Base-by-base conservation (phyloP, 2,113 vertebrate genomes). In the Microcebus jonahi region DNA sequence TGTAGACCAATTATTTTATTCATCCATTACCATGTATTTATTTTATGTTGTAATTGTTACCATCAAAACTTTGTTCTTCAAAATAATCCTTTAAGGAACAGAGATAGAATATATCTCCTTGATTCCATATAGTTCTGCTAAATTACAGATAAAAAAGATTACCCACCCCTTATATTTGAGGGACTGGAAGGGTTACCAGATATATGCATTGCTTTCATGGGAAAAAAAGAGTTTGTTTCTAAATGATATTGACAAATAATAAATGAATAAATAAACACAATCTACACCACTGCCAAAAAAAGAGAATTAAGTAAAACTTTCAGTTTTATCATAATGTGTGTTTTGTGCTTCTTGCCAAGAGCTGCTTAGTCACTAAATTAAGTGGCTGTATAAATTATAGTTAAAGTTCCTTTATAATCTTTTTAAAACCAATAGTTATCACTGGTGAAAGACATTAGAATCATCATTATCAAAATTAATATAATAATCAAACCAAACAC, bases 11-110 rank as follows among this genome's bases (percentile, higher is more conserved):
- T 25, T 91, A 8, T 79, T 55, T 70, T 71, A 45, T n/a, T 48
- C 12, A 23, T 4, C 0, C 1, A 34, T 59, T 73, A 50, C 39
- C 8, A 50, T 87, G 34, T 39, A 75, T 70, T 39, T 85, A 50
- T 76, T 76, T 90, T 90, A 59, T 92, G 45, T 25, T 53, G 1
- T 85, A 77, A 82, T 90, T 80, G 92, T 80, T 70, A 90, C 31
- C 31, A 96, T 79, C 11, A 61, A 67, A 70, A 76, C 23, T 18
- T 36, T 89, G 20, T 23, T 77, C 20, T 48, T 61, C 8, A 68
- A 34, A 93, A 68, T 61, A 76, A 76, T 70, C 82, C 21, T 87
- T 8, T 68, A 59, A 94, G 15, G 12, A 29, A 0, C 42, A 68
- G 23, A 80, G 71, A 92, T 85, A 5, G 27, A 53, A 84, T 34